Evolutionary conservation across 2,797 vertebrate species (phyloP), one percentile per base, ranked within the genome.

Genomic region (Labroides dimidiatus): DNA sequence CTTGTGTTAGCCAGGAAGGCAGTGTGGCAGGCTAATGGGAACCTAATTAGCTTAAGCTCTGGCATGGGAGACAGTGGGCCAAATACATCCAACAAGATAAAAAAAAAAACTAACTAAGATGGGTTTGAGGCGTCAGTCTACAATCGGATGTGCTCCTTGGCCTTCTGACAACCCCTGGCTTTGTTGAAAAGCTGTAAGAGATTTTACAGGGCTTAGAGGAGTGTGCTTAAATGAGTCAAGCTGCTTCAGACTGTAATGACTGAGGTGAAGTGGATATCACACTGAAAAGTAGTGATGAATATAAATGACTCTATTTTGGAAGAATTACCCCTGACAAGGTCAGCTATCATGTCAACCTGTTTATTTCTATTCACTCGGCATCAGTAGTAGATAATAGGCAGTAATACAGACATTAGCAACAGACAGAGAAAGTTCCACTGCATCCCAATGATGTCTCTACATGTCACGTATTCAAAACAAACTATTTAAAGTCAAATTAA

Each of bases 41-140:
- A 84, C 80, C 73, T 91, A 91, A 92, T 94, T 91, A 92, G 85
- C 81, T 88, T 85, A 90, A 91, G 86, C 87, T 73, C 82, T 84
- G 85, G 83, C 87, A 79, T 77, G 78, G 79, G 81, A 83, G 54
- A 79, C 69, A 66, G 55, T 55, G 51, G 82, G 76, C 80, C 69
- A 67, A 82, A 62, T 69, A 69, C 66, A 81, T 85, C 80, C 76
- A 82, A 56, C 60, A 67, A 85, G 81, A 91, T 90, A 66, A 85
- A 82, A 85, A 42, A 42, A 41, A 41, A 42, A 39, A 13, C 2
- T 82, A 76, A 5, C 15, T 50, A 79, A 85, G 84, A 88, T 80
- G 81, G 69, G 75, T 87, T 79, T 85, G 70, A 89, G 91, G 81
- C 71, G n/a, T 73, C 63, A 55, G 59, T 79, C 71, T 77, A 58